Base-by-base conservation (phyloP, 2,888 invertebrate genomes). In the Epinotia demarniana region DNA sequence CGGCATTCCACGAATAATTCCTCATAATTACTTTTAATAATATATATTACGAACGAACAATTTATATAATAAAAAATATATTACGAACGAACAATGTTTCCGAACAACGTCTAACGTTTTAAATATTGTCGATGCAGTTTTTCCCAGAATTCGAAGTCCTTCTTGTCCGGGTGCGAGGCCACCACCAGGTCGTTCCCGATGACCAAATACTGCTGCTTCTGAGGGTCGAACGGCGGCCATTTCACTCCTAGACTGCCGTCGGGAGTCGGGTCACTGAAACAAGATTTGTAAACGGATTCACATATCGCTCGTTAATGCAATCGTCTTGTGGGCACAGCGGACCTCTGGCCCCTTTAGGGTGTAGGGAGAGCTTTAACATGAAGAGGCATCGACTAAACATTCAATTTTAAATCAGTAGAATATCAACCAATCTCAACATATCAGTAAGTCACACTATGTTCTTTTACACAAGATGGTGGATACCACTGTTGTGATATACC, bases 111-210 rank as follows among this genome's bases (percentile, higher is more conserved):
- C 58, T 69, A 60, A 46, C 60, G 69, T 60, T 69, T 69, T 12
- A 79, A 77, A 76, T 83, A 84, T 75, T 84, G 73, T 72, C 75
- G 77, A 43, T 78, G 83, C 4, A 86, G 46, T 16, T 76, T 79
- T 57, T 87, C 87, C 86, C 85, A 89, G 61, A 88, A 85, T 11
- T 83, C 78, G 0, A 85, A 55, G 11, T 86, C 84, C 16, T 83
- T 80, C 23, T 78, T 80, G 2, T 84, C 81, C 0, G 85, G 86
- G 1, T 67, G 75, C 0, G 69, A 77, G 8, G 79, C 80, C 5
- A 78, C 27, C 0, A 67, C 76, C 0, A 88, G 71, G 0, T 80
- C 63, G 23, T 86, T 83, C 5, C 84, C 84, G n/a, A 88, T 85
- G 43, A 86, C 78, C 58, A 87, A 63, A 72, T 84, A 88, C 11